Conservation (phyloP, 2,113 vertebrate species). For the Noctilio leporinus region DNA sequence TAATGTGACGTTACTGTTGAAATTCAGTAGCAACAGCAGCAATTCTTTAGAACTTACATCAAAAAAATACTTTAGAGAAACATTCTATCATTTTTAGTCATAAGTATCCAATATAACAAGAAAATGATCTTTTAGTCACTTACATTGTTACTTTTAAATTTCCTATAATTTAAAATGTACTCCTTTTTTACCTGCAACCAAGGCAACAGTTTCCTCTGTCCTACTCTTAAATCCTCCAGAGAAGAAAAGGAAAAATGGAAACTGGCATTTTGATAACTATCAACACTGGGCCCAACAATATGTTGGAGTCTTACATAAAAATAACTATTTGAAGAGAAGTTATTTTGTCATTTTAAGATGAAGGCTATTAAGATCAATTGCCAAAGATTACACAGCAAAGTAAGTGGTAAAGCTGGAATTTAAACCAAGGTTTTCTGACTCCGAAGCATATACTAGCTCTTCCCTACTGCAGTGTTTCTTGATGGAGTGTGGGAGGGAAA, state of each 20-base stretch:
- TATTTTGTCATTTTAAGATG: conserved; percentile 18
- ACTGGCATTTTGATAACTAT: neutral
- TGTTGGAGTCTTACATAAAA: neutral
- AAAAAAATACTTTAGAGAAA: neutral
- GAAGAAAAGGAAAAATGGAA: neutral
- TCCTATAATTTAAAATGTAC: neutral
- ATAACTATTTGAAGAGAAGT: neutral
- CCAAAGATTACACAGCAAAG: conserved; percentile 3
- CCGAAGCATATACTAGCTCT: neutral
- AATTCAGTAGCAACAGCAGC: neutral
- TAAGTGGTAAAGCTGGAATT: neutral
- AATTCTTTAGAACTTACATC: neutral
- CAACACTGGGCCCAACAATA: neutral
- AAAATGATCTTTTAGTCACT: neutral
- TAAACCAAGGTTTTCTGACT: neutral
- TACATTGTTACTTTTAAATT: neutral
- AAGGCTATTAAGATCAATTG: neutral
- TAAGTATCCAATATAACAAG: neutral
- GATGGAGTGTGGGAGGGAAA: neutral
- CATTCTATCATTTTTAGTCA: neutral
- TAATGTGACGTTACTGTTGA: neutral
- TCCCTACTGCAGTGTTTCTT: neutral
- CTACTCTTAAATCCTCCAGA: neutral
- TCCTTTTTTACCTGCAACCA: neutral
- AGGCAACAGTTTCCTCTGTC: neutral